Conservation (phyloP, 2,113 vertebrate species). For the Indicator maculatus region DNA sequence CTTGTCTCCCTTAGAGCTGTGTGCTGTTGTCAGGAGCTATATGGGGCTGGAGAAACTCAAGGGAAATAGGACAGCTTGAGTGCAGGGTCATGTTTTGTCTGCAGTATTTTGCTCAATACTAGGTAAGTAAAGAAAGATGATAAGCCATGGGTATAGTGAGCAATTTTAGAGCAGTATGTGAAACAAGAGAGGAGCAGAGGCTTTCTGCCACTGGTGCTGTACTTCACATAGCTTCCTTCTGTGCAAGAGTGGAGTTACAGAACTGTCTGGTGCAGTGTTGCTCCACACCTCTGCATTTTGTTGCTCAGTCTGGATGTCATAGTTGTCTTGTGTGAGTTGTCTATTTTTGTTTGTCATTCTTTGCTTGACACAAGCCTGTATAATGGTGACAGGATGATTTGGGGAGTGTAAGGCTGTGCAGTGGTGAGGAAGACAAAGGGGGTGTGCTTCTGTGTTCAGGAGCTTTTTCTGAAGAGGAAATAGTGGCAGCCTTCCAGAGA, state of each 20-base stretch:
- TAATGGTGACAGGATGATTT: neutral
- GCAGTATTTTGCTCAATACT: neutral
- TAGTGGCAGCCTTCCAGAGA: neutral
- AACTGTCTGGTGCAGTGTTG: neutral
- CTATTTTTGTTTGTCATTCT: neutral
- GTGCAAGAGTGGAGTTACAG: neutral
- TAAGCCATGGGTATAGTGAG: neutral
- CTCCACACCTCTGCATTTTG: neutral
- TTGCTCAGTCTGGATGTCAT: neutral
- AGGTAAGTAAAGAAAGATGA: neutral
- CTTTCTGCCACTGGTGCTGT: neutral
- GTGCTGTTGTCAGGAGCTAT: neutral
- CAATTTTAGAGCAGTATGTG: neutral
- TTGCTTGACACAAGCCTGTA: neutral
- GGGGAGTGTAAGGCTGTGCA: neutral
- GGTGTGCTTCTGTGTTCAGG: neutral
- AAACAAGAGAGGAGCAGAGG: neutral
- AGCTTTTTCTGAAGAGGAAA: neutral
- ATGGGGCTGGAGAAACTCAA: neutral
- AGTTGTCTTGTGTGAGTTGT: neutral
- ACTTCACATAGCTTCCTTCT: neutral
- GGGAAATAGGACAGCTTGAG: neutral
- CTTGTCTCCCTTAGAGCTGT: accelerated
- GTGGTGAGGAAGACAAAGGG: neutral
- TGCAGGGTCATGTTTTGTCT: neutral